Evolutionary conservation across 2,888 invertebrate genomes (phyloP), one percentile per base, ranked within the genome.

Genomic region (Dorcus hopei): DNA sequence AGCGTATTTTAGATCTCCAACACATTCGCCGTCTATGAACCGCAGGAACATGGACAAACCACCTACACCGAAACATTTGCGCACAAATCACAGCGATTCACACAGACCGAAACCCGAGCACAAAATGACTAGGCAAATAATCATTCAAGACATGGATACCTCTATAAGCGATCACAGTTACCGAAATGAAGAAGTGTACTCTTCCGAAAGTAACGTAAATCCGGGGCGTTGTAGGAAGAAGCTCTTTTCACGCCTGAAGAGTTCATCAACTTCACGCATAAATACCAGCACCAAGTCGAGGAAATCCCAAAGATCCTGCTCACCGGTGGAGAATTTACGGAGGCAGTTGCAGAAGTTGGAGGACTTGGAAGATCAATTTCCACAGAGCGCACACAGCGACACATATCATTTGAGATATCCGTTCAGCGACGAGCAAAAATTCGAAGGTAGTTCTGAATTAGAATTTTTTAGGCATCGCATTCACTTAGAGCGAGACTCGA

Each of bases 391-490:
- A 2, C 80, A 80, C 61, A 84, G 85, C 40, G 91, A 90, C 70
- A 89, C 91, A 48, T 91, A 91, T 72, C 91, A 91, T 68, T 78
- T 92, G 61, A 82, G 91, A 48, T 92, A 92, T 76, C 92, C 92
- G 2, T 92, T 92, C 72, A 85, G 86, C 64, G 91, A 91, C 74
- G 83, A 72, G 4, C 75, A 77, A 61, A 77, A 76, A 60, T 77
- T 77, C 61, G 77, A 77, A 65, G 81, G 80, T 23, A 82, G 83
- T 51, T 85, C 91, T 16, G 92, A 92, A 71, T 75, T 92, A 53
- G 92, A 92, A 75, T 92, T 92, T 80, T 91, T 92, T 69, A 85
- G 91, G 49, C 91, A 92, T 72, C 85, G 92, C 52, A 90, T 92
- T 50, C 85, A 91, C 65, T 81, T 92, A 42, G 92, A 92, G 72